phyloP scores from a whole-genome alignment of 2,888 invertebrate genomes.

The Netelia inedita region DNA sequence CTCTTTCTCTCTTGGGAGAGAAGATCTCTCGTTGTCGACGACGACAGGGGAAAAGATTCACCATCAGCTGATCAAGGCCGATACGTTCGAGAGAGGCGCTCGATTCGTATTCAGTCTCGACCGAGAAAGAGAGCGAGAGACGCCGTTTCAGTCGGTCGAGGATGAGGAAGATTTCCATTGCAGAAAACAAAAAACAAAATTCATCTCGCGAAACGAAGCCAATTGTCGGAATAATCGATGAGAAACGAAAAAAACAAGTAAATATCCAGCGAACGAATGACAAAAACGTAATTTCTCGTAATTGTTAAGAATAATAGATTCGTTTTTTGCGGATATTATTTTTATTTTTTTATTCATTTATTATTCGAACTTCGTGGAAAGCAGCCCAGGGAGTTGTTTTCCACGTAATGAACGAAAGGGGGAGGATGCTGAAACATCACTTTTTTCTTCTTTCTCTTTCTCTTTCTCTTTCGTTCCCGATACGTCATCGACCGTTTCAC shows the following conservation, averaged over 20 bases:
- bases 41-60: conserved; percentile 9
- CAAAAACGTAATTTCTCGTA: too few relatives aligned
- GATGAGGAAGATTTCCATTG: neutral
- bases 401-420: too few relatives aligned
- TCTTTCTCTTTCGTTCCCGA: neutral
- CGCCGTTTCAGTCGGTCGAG: neutral
- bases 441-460: neutral
- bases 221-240: neutral
- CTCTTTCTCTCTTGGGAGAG: too few relatives aligned
- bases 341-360: too few relatives aligned
- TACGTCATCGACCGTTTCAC: neutral
- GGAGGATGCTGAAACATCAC: too few relatives aligned
- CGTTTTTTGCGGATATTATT: too few relatives aligned
- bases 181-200: neutral
- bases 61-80: conserved; percentile 63
- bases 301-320: too few relatives aligned
- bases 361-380: too few relatives aligned
- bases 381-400: too few relatives aligned
- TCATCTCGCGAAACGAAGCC: neutral
- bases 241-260: too few relatives aligned
- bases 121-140: neutral
- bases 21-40: too few relatives aligned
- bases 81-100: conserved; percentile 34
- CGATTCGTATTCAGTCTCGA: conserved; percentile 18
- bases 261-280: too few relatives aligned